Evolutionary conservation across 2,797 vertebrate genomes (phyloP).

Genomic region (Sparidentex hasta): DNA sequence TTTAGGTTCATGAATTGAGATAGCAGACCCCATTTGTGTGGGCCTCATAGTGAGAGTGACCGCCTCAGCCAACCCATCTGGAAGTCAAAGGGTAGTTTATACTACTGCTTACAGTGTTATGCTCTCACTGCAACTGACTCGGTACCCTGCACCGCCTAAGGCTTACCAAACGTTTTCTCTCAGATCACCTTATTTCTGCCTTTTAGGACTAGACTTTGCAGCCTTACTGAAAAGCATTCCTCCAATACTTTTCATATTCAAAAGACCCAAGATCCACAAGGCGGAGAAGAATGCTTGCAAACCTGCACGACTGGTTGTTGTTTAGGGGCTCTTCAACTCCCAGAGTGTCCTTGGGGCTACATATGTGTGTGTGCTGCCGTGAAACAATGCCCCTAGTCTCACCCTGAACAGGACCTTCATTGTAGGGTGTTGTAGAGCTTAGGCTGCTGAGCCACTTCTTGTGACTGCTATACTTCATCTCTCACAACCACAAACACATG

Average conservation of each 20-base stretch:
- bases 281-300: slow-evolving; percentile 63
- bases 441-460: slow-evolving; percentile 84
- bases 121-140: slow-evolving; percentile 27
- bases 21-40: slow-evolving; percentile 35
- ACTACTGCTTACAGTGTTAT: slow-evolving; percentile 40
- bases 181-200: background rate
- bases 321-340: slow-evolving; percentile 67
- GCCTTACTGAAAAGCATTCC: slow-evolving; percentile 5
- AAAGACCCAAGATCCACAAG: slow-evolving; percentile 29
- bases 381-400: slow-evolving; percentile 84
- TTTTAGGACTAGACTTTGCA: slow-evolving; percentile 9
- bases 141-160: background rate
- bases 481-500: slow-evolving; percentile 63
- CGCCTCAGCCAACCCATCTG: slow-evolving; percentile 47
- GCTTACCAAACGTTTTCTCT: background rate
- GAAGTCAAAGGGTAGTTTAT: slow-evolving; percentile 64
- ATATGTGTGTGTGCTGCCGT: slow-evolving; percentile 70
- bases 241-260: slow-evolving; percentile 1
- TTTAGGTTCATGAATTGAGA: slow-evolving; percentile 26
- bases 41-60: slow-evolving; percentile 19
- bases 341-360: slow-evolving; percentile 69
- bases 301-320: slow-evolving; percentile 71
- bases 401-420: slow-evolving; percentile 84
- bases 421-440: slow-evolving; percentile 80
- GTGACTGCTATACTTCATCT: slow-evolving; percentile 85